Conservation (phyloP, 2,797 vertebrate genomes). For the Rhinogobio ventralis region DNA sequence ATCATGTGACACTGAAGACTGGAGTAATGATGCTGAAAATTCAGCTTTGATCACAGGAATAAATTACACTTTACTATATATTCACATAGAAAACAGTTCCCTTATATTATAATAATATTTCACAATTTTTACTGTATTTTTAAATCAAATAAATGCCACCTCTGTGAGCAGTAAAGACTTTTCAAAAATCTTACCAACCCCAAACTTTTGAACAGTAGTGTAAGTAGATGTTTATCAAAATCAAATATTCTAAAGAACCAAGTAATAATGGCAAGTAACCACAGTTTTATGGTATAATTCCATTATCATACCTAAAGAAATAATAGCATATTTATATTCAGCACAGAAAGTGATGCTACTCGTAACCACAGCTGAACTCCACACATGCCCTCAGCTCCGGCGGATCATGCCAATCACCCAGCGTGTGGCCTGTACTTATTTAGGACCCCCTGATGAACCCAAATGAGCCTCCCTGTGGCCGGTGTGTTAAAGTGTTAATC, state of each 20-base stretch:
- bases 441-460: conserved; percentile 79
- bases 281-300: neutral
- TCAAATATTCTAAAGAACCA: neutral
- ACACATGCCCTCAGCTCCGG: conserved; percentile 56
- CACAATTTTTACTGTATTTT: neutral
- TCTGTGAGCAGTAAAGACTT: neutral
- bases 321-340: neutral
- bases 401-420: conserved; percentile 84
- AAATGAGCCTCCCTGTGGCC: conserved; percentile 84
- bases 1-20: too few species aligned
- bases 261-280: neutral
- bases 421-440: conserved; percentile 77
- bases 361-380: conserved; percentile 22
- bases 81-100: neutral
- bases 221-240: neutral
- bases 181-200: too few species aligned
- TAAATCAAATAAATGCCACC: neutral
- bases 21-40: too few species aligned
- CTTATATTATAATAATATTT: neutral
- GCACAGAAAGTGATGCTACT: neutral
- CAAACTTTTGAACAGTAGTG: neutral
- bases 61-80: neutral
- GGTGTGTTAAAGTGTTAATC: conserved; percentile 82
- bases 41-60: neutral
- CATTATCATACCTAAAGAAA: neutral